Base-by-base conservation (phyloP, 2,797 vertebrate species). In the Bradypodion ventrale region DNA sequence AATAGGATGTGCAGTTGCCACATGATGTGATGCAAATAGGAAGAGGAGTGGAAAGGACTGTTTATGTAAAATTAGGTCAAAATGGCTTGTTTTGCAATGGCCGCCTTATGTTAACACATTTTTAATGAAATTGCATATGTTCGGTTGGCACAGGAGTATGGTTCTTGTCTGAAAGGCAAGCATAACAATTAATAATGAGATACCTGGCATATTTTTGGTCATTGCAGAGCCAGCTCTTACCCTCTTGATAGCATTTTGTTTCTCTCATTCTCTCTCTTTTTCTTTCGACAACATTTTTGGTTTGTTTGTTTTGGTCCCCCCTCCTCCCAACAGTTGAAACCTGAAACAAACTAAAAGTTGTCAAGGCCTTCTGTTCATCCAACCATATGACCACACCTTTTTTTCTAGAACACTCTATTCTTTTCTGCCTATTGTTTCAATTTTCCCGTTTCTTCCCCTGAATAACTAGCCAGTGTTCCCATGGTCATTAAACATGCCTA, bases 21-120 rank as follows among this genome's bases (percentile, higher is more conserved):
- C 65, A 75, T 84, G 23, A 83, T 60, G 56, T 83, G n/a, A 82
- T 52, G 75, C 2, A 19, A 74, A 78, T 80, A 87, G 32, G 7
- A 32, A 35, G 52, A 42, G 74, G 73, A 78, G 91, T 87, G 35
- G 42, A 44, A 65, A 42, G 74, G 73, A 78, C 91, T 87, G 40
- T 35, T 89, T 82, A 12, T 10, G 63, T 56, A 46, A 86, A 75
- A 37, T 63, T 68, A 78, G 56, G 87, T 89, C 78, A 88, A 80
- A 89, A 86, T 83, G 87, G 25, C 44, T 89, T 85, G 35, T 0
- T 10, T 81, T 91, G 86, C 37, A 65, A 32, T 83, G 63, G 1
- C 79, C 72, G 59, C 25, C 78, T 91, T 87, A 29, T 83, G 77
- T 90, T 68, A 80, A 0, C 85, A 82, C 84, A 75, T 79, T 87